Evolutionary conservation across 2,888 invertebrate species (phyloP).

Genomic region (Homarus gammarus): DNA sequence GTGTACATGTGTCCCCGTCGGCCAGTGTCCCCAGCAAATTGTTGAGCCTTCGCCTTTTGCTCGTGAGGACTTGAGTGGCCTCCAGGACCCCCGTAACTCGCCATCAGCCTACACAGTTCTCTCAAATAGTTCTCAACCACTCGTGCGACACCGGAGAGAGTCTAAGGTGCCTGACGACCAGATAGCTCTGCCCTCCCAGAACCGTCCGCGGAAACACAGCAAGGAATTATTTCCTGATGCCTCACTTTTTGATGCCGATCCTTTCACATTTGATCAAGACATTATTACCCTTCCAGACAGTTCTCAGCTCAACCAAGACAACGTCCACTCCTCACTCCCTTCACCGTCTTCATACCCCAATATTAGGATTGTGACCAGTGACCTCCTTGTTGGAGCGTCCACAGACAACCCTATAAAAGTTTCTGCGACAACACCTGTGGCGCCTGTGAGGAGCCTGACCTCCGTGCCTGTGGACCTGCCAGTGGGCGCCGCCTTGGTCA

Average conservation of each 20-base stretch:
- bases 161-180: slow-evolving; percentile 10
- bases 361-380: slow-evolving; percentile 29
- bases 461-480: slow-evolving; percentile 6
- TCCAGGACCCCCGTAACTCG: slow-evolving; percentile 61
- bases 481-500: neutral
- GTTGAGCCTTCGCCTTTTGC: slow-evolving; percentile 37
- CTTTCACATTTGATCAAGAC: slow-evolving; percentile 1
- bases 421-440: neutral
- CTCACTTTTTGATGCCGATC: neutral
- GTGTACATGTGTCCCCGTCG: slow-evolving; percentile 46
- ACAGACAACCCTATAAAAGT: neutral
- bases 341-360: slow-evolving; percentile 16
- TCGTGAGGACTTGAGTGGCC: slow-evolving; percentile 34
- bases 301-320: neutral
- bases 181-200: slow-evolving; percentile 21
- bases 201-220: neutral
- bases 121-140: slow-evolving; percentile 20
- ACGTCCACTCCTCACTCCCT: neutral
- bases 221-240: slow-evolving; percentile 43
- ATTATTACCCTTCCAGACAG: slow-evolving; percentile 1
- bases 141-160: slow-evolving; percentile 8
- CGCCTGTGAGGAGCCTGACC: neutral
- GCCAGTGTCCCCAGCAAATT: slow-evolving; percentile 44
- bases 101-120: neutral
- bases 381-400: neutral